These are phyloP conservation scores for Nasonia giraulti DNA, from an alignment of 1,140 invertebrate genomes.

Conservation along the genomic window DNA sequence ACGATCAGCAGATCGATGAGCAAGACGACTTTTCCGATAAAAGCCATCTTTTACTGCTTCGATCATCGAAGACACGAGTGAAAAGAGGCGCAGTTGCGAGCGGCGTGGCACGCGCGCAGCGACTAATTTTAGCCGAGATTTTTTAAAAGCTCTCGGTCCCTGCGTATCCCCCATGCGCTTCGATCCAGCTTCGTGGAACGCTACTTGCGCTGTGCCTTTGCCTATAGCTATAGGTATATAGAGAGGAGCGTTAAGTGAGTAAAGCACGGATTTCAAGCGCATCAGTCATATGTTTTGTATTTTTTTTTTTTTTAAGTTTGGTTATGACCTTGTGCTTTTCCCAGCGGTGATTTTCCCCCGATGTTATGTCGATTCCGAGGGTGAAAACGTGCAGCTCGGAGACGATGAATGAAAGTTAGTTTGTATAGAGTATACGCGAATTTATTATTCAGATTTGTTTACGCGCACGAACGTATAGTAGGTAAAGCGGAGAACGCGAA, in stretches of 20 bases:
- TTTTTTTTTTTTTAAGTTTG: background rate
- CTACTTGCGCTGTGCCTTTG: background rate
- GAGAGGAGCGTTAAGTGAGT: background rate
- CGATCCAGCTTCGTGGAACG: background rate
- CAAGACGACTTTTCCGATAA: background rate
- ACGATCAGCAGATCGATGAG: background rate
- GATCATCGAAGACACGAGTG: background rate
- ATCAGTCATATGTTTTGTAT: background rate
- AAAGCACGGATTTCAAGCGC: background rate
- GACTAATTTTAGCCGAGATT: slow-evolving; percentile 49
- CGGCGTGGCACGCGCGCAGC: background rate
- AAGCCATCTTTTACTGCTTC: background rate
- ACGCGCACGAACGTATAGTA: background rate
- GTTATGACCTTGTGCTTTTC: background rate
- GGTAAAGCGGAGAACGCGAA: background rate
- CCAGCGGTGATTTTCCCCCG: background rate
- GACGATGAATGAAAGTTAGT: slow-evolving; percentile 16
- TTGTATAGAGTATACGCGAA: no score
- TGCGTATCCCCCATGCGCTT: background rate
- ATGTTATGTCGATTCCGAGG: slow-evolving; percentile 26
- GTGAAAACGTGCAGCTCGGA: background rate
- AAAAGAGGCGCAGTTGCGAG: background rate
- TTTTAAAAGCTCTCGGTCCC: slow-evolving; percentile 38
- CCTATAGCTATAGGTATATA: background rate
- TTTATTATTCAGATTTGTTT: background rate